phyloP scores from a whole-genome alignment of 2,113 vertebrate genomes.

The Ctenodactylus gundi region DNA sequence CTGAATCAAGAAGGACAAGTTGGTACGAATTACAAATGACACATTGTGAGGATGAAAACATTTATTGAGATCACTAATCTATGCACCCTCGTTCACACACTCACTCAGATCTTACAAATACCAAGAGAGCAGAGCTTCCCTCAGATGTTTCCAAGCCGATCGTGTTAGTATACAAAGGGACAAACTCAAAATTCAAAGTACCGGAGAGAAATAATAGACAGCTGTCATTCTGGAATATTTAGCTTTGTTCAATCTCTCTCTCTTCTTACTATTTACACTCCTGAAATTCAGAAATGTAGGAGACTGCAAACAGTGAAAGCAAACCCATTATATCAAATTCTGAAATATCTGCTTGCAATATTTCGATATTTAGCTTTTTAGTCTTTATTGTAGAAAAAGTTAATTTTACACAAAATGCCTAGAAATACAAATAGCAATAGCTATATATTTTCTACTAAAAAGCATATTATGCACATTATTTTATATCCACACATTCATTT shows the following conservation, averaged over 20 bases:
- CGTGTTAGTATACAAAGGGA: neutral
- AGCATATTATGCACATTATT: neutral
- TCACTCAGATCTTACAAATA: constrained; percentile 8
- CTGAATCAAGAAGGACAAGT: constrained; percentile 6
- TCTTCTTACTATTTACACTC: neutral
- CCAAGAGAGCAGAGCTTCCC: neutral
- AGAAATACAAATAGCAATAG: neutral
- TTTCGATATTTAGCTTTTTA: neutral
- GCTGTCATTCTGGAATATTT: neutral
- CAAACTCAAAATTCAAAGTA: neutral
- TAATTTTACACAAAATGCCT: neutral
- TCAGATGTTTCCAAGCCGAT: constrained; percentile 45
- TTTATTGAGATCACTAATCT: constrained; percentile 44
- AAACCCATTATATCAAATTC: neutral
- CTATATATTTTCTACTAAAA: neutral
- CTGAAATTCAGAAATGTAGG: neutral
- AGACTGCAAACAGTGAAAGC: neutral
- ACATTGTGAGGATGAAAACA: constrained; percentile 36
- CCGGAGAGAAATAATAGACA: neutral
- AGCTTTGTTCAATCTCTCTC: neutral
- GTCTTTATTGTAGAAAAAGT: neutral
- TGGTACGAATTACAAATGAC: neutral
- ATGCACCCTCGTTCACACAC: neutral
- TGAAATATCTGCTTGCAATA: neutral
- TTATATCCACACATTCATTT: neutral